Conservation (phyloP, 2,888 invertebrate species). For the Marasmarcha lunaedactyla region DNA sequence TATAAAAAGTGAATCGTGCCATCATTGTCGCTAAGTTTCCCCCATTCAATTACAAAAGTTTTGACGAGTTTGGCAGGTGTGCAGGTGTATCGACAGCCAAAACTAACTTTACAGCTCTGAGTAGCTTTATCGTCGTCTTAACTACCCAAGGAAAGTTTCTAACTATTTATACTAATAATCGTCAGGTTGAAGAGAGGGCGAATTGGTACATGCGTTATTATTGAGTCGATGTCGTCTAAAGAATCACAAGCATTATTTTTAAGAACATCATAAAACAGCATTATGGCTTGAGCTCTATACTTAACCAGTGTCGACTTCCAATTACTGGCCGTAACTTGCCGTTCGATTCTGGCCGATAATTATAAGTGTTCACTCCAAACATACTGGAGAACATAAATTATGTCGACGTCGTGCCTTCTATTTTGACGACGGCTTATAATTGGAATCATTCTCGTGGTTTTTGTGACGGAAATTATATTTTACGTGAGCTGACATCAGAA, state of each 20-base stretch:
- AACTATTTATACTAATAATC: neutral
- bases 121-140: too few relatives aligned
- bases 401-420: slow-evolving; percentile 20
- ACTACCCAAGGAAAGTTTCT: too few relatives aligned
- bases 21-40: slow-evolving; percentile 51
- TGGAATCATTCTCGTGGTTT: slow-evolving; percentile 17
- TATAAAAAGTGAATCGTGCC: slow-evolving; percentile 26
- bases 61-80: slow-evolving; percentile 50
- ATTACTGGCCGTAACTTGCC: slow-evolving; percentile 57
- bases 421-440: slow-evolving; percentile 19
- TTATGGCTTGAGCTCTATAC: slow-evolving; percentile 39
- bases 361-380: slow-evolving; percentile 30
- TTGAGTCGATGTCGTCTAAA: slow-evolving; percentile 22
- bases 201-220: slow-evolving; percentile 17
- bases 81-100: slow-evolving; percentile 16
- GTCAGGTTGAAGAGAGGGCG: neutral
- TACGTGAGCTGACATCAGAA: slow-evolving; percentile 1
- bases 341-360: slow-evolving; percentile 59
- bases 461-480: slow-evolving; percentile 2
- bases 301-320: slow-evolving; percentile 52
- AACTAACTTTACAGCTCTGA: too few relatives aligned
- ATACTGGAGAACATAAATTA: slow-evolving; percentile 27
- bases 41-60: slow-evolving; percentile 61
- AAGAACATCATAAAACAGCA: slow-evolving; percentile 43
- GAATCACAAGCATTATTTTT: slow-evolving; percentile 46